Evolutionary conservation across 2,797 vertebrate species (phyloP).

Genomic region (Limnodromus scolopaceus): DNA sequence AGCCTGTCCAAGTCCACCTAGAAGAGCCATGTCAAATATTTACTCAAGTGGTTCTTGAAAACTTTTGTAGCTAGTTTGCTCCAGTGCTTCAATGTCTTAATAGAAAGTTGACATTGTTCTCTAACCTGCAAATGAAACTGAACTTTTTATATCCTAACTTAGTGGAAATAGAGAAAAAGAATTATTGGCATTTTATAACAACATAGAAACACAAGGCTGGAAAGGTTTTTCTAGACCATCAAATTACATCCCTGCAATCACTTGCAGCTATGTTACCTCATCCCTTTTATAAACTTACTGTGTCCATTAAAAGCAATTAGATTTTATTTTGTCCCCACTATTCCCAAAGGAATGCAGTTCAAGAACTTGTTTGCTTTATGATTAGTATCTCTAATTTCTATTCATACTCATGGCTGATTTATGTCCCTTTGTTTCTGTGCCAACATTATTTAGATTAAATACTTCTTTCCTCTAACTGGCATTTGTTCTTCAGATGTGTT

Average conservation of each 20-base stretch:
- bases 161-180: background rate
- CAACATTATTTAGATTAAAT: conserved; percentile 13
- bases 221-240: background rate
- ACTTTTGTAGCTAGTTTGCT: background rate
- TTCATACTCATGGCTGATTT: background rate
- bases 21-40: conserved; percentile 3
- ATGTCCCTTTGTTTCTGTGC: background rate
- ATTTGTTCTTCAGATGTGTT: conserved; percentile 3
- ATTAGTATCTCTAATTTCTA: background rate
- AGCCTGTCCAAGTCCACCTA: background rate
- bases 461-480: background rate
- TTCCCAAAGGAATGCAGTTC: background rate
- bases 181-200: background rate
- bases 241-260: background rate
- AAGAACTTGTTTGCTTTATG: conserved; percentile 2
- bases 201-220: background rate
- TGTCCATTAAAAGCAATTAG: background rate
- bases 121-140: background rate
- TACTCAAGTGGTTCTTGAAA: background rate
- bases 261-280: background rate
- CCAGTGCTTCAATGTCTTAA: background rate
- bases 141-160: background rate
- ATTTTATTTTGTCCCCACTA: background rate
- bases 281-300: background rate
- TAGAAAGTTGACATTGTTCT: background rate